Percentiles rank a stretch among this genome's conserved stretches.
phyloP scores from a whole-genome alignment of 2,888 invertebrate species.

The Lingula anatina region DNA sequence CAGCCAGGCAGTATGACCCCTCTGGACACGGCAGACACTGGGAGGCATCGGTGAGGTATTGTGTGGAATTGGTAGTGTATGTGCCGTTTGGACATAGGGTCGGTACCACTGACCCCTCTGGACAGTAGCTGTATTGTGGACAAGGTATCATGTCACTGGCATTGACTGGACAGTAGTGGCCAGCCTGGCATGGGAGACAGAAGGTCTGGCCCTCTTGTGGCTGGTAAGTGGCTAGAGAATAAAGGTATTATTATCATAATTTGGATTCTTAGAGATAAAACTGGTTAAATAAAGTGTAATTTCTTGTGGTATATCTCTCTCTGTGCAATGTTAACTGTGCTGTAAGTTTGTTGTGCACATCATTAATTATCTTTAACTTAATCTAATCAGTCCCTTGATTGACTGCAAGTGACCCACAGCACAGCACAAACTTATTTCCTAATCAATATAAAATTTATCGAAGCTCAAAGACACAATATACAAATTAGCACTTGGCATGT shows the following conservation, averaged over 20 bases:
- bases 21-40: conserved; percentile 33
- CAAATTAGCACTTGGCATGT: no score
- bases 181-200: conserved; percentile 30
- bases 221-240: conserved; percentile 34
- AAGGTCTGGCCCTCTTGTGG: conserved; percentile 18
- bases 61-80: conserved; percentile 23
- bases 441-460: no score
- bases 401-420: no score
- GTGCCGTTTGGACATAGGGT: conserved; percentile 39
- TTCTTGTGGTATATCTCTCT: no score
- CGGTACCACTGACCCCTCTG: conserved; percentile 28
- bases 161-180: conserved; percentile 30
- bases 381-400: no score
- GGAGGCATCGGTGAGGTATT: conserved; percentile 19
- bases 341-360: no score
- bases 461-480: no score
- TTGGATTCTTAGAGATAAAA: background rate
- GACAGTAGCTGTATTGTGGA: conserved; percentile 41
- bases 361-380: no score
- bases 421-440: no score
- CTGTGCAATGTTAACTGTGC: no score
- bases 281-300: no score
- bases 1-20: conserved; percentile 45
- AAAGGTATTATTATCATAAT: background rate
- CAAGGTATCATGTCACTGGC: conserved; percentile 32